Conservation (phyloP, 2,888 invertebrate genomes). For the Diaperis boleti region DNA sequence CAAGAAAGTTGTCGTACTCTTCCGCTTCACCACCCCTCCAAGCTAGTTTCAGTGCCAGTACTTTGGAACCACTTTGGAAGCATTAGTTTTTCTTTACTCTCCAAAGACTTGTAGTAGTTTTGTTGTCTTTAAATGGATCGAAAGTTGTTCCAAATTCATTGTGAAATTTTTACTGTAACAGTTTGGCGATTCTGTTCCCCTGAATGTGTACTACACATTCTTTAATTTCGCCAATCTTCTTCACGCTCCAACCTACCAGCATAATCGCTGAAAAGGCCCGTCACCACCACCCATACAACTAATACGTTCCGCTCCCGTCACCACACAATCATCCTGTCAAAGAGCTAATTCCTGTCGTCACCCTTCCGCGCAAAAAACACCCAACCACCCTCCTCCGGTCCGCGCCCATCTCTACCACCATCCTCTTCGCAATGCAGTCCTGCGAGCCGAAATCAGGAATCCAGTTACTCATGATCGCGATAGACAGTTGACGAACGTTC, state of each 20-base stretch:
- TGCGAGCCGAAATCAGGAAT: slow-evolving; percentile 60
- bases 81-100: too few species aligned
- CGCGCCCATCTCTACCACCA: slow-evolving; percentile 11
- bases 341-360: slow-evolving; percentile 56
- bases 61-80: too few species aligned
- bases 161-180: too few species aligned
- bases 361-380: slow-evolving; percentile 34
- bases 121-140: too few species aligned
- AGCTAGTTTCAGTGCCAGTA: too few species aligned
- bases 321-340: slow-evolving; percentile 60
- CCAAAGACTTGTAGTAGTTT: too few species aligned
- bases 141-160: too few species aligned
- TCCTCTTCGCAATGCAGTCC: slow-evolving; percentile 46
- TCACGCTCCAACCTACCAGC: slow-evolving; percentile 1
- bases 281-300: slow-evolving; percentile 55
- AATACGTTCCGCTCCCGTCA: slow-evolving; percentile 54
- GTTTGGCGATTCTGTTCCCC: too few species aligned
- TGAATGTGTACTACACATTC: background rate
- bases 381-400: background rate
- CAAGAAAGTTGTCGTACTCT: too few species aligned
- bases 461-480: slow-evolving; percentile 62
- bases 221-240: background rate
- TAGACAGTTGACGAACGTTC: slow-evolving; percentile 43
- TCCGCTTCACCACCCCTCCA: too few species aligned
- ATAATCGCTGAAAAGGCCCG: slow-evolving; percentile 31